phyloP scores from a whole-genome alignment of 1,140 invertebrate species.

The Atta texana region DNA sequence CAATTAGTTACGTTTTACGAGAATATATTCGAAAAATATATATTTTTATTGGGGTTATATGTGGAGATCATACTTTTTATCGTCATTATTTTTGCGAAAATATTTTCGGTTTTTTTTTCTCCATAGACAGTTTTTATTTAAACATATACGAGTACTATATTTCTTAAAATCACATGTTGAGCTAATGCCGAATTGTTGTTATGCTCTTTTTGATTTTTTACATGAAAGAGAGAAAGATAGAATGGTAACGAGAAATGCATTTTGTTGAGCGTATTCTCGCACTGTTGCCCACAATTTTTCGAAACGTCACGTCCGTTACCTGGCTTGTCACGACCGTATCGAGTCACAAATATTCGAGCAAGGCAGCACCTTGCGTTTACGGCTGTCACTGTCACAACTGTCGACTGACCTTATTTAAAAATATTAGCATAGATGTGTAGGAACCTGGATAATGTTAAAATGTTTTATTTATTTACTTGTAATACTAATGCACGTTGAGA shows the following conservation, averaged over 20 bases:
- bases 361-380: constrained; percentile 65
- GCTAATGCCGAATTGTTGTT: constrained; percentile 26
- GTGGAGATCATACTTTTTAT: not conserved
- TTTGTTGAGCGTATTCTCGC: constrained; percentile 70
- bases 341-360: constrained; percentile 69
- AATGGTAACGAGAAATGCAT: constrained; percentile 70
- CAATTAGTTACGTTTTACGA: not conserved
- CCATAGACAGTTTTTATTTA: constrained; percentile 13
- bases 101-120: not conserved
- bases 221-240: constrained; percentile 5
- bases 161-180: constrained; percentile 17
- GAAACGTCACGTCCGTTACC: constrained; percentile 76
- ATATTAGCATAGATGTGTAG: not conserved
- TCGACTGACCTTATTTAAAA: constrained; percentile 67
- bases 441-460: not conserved
- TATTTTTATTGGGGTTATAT: not conserved
- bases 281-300: constrained; percentile 76
- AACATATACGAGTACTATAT: constrained; percentile 18
- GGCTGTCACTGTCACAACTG: constrained; percentile 76
- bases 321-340: constrained; percentile 70
- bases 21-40: not conserved
- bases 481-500: constrained; percentile 37
- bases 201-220: constrained; percentile 1
- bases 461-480: not conserved
- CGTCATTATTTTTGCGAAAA: constrained; percentile 34